These are phyloP conservation scores for Coreius guichenoti DNA, from an alignment of 2,797 vertebrate species.

Conservation along the genomic window DNA sequence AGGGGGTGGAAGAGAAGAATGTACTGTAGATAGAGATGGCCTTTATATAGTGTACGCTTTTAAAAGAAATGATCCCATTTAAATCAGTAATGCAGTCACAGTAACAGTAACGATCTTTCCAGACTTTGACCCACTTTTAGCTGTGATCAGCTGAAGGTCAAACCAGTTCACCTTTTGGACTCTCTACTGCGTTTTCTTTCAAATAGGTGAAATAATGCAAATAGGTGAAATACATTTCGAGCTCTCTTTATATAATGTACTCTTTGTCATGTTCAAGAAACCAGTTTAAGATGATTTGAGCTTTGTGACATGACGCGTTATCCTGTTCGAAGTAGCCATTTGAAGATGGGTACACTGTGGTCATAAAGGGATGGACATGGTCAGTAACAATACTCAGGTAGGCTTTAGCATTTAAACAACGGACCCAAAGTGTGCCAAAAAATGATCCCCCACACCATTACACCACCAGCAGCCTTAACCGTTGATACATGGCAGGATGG, in stretches of 20 bases:
- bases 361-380: constrained; percentile 40
- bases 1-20: not conserved
- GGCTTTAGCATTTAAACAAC: too few species aligned
- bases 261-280: not conserved
- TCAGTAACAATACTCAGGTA: not conserved
- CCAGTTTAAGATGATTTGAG: not conserved
- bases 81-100: constrained; percentile 26
- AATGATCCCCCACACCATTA: too few species aligned
- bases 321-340: too few species aligned
- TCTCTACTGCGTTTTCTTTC: not conserved
- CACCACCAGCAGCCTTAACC: not conserved
- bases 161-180: not conserved
- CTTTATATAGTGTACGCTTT: not conserved
- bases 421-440: too few species aligned
- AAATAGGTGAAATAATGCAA: not conserved
- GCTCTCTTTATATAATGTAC: not conserved
- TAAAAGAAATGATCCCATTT: constrained; percentile 7
- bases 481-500: constrained; percentile 41
- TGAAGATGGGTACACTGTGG: too few species aligned
- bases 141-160: constrained; percentile 56
- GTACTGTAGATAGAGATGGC: not conserved
- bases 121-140: constrained; percentile 47
- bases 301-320: too few species aligned
- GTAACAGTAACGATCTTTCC: constrained; percentile 36
- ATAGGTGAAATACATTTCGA: too few species aligned